Evolutionary conservation across 1,140 invertebrate species (phyloP), one percentile per base, ranked within the genome.

Genomic region (Campodea augens): DNA sequence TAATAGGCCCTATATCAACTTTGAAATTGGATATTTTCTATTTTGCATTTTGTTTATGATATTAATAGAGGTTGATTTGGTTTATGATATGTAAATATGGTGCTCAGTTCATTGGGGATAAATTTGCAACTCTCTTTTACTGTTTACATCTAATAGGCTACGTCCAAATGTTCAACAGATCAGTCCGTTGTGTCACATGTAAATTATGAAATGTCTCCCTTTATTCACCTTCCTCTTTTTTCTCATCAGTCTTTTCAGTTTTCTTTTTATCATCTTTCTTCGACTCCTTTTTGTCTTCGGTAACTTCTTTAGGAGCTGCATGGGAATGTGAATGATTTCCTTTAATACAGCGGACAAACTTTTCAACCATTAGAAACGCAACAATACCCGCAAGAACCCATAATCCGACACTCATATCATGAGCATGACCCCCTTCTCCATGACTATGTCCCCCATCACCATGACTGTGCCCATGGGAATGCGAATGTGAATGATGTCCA

Each of bases 321-420:
- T 81, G 78, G 42, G 65, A 63, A 56, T 78, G 74, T n/a, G 69
- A 67, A 60, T 83, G 76, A 29, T 72, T 77, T 24, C 80, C 84
- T 69, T 90, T 92, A 7, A 95, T 69, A 43, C 91, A 72, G 25
- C 91, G 65, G 0, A 98, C 87, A 54, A 78, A 69, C 63, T 98
- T 98, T 62, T 97, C 91, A 1, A 96, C 81, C 20, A 87, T 71
- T 20, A 97, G 65, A 59, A 97, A 97, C 25, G 77, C 74, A 25
- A 92, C 74, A 44, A 97, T 90, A n/a, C 91, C 91, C 38, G 75
- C 71, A 1, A 96, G 62, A 1, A 95, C 83, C 64, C 83, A 87
- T 5, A 93, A 61, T n/a, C 90, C 89, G 21, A 92, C 83, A 21
- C 71, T 74, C 63, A 85, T 77, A 54, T 93, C 81, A 59, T 83